A percentile compares a stretch with the other conserved stretches of the same genome.
Conservation (phyloP, 2,888 invertebrate genomes). For the Epistrophe eligans region DNA sequence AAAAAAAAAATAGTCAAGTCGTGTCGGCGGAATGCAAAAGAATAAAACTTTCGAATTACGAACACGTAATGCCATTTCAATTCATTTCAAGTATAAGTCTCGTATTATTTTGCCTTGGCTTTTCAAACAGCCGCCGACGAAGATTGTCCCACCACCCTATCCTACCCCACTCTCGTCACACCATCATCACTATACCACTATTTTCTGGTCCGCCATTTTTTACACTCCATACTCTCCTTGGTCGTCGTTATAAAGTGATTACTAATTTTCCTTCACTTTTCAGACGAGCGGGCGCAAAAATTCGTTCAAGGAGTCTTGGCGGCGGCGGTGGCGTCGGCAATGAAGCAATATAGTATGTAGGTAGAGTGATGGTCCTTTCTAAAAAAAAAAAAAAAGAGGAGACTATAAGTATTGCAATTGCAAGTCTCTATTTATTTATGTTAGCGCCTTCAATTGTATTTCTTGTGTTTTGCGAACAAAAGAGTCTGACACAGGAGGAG, state of each 20-base stretch:
- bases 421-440: conserved; percentile 68
- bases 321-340: neutral
- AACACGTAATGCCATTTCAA: conserved; percentile 73
- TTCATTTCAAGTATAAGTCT: conserved; percentile 69
- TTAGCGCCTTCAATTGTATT: conserved; percentile 55
- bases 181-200: neutral
- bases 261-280: conserved; percentile 48
- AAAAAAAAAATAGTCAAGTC: neutral
- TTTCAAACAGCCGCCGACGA: conserved; percentile 14
- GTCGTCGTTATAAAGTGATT: conserved; percentile 57
- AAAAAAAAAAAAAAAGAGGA: neutral
- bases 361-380: neutral
- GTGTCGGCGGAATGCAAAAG: conserved; percentile 48
- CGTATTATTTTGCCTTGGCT: conserved; percentile 52
- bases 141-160: neutral
- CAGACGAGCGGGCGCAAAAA: conserved; percentile 6
- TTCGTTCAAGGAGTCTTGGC: conserved; percentile 15
- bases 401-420: conserved; percentile 51
- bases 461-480: conserved; percentile 37
- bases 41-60: conserved; percentile 69
- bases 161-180: neutral
- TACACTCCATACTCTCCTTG: neutral
- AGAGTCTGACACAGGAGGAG: conserved; percentile 23
- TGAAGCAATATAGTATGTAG: neutral
- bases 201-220: neutral